Evolutionary conservation across 2,888 invertebrate species (phyloP), one percentile per base, ranked within the genome.

Genomic region (Megalurothrips usitatus): DNA sequence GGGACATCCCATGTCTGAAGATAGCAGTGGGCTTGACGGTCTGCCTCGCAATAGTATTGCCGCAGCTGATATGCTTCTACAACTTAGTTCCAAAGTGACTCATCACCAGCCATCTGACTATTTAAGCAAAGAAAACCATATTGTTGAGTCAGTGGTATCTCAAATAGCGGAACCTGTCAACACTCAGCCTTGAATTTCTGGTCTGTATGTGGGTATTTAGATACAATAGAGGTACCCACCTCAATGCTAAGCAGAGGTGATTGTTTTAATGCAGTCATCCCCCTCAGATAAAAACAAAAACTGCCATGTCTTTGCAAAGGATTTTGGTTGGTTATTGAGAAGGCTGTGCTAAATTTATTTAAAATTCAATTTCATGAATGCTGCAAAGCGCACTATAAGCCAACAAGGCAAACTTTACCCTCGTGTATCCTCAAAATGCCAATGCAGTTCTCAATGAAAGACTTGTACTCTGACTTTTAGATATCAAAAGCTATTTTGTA

Each of bases 401-500:
- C 34, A 6, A 19, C 58, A 58, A 58, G 17, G 58, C 17, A 17
- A 58, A 58, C 19, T 19, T 58, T 58, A 14, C 58, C 58, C 58
- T 58, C 58, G 19, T 14, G 52, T 52, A 6, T 58, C 58, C 58
- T 19, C 34, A 58, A 58, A 4, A 58, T 14, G 58, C 17, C 34
- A 19, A 58, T 14, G 58, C 68, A 26, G 12, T 26, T 23, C 23
- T 75, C 26, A 9, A 11, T 11, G 12, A 75, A 75, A 75, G 68
- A 75, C 68, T 75, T 75, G 68, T 23, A 6, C 68, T 1, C 68
- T 75, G 68, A 75, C n/a, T 12, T 75, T 75, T 75, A 26, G 12
- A 75, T 26, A 75, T 75, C 68, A 11, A 26, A 75, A 75, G 11
- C 68, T 75, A 75, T 75, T 75, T 75, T 75, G 26, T 75, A 75